These are phyloP conservation scores for Pseudobourletiella spinata DNA, from an alignment of 1,140 invertebrate species.

Conservation along the genomic window DNA sequence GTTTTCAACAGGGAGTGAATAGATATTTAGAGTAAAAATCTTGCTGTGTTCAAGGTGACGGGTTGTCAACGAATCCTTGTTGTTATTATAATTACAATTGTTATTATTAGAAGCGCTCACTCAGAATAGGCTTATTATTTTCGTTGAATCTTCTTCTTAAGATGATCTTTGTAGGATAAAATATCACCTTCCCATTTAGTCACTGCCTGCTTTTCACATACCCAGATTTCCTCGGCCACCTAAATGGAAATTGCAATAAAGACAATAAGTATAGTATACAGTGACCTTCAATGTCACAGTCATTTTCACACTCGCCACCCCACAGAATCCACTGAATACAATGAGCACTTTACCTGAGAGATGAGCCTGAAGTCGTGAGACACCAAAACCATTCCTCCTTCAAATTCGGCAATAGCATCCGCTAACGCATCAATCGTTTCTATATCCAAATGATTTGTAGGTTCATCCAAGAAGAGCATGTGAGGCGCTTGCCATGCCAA, in stretches of 20 bases:
- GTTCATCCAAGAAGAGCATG: slow-evolving; percentile 71
- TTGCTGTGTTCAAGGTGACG: too few relatives aligned
- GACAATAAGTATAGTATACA: neutral
- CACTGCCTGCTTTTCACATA: slow-evolving; percentile 91
- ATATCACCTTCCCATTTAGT: slow-evolving; percentile 97
- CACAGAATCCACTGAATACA: too few relatives aligned
- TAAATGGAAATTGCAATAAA: slow-evolving; percentile 43
- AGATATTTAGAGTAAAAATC: too few relatives aligned
- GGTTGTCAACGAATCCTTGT: too few relatives aligned
- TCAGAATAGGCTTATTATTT: neutral
- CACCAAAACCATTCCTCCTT: slow-evolving; percentile 94
- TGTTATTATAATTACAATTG: too few relatives aligned
- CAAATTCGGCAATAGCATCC: slow-evolving; percentile 95
- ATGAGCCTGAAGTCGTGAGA: slow-evolving; percentile 98
- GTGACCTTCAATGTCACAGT: too few relatives aligned
- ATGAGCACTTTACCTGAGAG: slow-evolving; percentile 65
- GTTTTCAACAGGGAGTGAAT: too few relatives aligned
- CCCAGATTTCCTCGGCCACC: slow-evolving; percentile 99
- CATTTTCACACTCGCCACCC: too few relatives aligned
- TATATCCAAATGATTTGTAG: slow-evolving; percentile 65
- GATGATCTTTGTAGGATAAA: slow-evolving; percentile 87
- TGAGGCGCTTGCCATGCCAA: slow-evolving; percentile 77
- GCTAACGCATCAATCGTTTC: slow-evolving; percentile 98
- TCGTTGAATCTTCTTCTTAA: slow-evolving; percentile 57
- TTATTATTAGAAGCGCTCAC: too few relatives aligned